Evolutionary conservation across 2,797 vertebrate species (phyloP).

Genomic region (Peromyscus eremicus): DNA sequence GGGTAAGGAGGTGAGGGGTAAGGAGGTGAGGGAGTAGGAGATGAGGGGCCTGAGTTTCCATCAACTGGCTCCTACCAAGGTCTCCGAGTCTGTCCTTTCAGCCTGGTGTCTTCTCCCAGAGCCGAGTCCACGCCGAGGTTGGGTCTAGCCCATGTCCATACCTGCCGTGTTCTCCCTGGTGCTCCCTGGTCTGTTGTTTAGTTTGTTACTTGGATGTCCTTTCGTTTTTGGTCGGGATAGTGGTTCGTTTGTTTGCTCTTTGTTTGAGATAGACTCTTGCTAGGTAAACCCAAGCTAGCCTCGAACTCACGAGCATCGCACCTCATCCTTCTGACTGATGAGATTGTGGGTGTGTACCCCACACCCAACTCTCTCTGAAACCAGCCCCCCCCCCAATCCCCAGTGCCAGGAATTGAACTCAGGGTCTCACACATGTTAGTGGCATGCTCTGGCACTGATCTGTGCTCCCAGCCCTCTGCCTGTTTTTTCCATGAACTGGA

Average conservation of each 20-base stretch:
- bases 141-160: background rate
- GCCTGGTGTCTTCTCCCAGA: background rate
- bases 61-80: background rate
- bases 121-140: too few species aligned
- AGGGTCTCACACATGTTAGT: background rate
- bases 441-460: background rate
- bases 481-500: background rate
- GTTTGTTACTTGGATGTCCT: too few species aligned
- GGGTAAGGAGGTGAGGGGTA: too few species aligned
- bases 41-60: background rate
- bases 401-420: background rate
- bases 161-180: background rate
- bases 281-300: background rate
- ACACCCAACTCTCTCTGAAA: background rate
- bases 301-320: background rate
- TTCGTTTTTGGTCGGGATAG: background rate
- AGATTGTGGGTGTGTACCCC: background rate
- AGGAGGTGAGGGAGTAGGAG: background rate
- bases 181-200: background rate
- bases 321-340: background rate
- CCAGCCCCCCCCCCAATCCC: fast-evolving
- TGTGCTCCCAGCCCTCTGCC: background rate
- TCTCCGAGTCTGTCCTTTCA: background rate
- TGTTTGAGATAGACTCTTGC: background rate
- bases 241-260: background rate